Conservation (phyloP, 2,113 vertebrate species). For the Corvus moneduloides region DNA sequence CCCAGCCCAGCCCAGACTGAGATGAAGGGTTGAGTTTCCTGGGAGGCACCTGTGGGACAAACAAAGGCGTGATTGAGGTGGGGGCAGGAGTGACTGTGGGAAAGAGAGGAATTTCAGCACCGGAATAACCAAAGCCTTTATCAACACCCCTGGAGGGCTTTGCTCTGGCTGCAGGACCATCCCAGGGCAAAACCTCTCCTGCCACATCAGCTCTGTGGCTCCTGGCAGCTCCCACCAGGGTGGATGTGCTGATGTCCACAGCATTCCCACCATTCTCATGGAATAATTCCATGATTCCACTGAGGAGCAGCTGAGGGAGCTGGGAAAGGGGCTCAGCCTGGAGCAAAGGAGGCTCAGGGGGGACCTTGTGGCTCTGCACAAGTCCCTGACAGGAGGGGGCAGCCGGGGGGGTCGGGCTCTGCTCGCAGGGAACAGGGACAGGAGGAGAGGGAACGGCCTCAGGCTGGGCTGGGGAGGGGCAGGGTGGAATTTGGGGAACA, state of each 20-base stretch:
- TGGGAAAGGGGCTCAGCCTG: not conserved
- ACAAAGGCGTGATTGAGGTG: not conserved
- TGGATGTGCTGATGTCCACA: not conserved
- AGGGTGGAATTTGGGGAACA: fast-evolving
- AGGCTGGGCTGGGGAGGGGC: not conserved
- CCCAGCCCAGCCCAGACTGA: not conserved
- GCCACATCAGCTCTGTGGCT: not conserved
- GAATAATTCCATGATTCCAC: not conserved
- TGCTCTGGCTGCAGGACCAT: not conserved
- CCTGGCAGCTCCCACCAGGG: not conserved
- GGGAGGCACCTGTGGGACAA: not conserved
- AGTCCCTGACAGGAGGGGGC: not conserved
- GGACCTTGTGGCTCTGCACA: not conserved
- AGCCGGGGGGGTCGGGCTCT: not conserved
- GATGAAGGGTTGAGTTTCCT: not conserved
- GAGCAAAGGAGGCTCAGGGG: not conserved
- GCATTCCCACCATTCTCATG: not conserved
- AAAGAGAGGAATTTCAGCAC: not conserved
- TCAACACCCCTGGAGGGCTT: not conserved
- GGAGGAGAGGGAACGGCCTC: not conserved
- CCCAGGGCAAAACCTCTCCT: not conserved
- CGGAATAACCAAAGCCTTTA: not conserved
- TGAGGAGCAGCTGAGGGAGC: not conserved
- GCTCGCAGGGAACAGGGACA: not conserved
- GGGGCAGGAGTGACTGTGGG: not conserved